Base-by-base conservation (phyloP, 2,113 vertebrate species). In the Genyomyrus donnyi region DNA sequence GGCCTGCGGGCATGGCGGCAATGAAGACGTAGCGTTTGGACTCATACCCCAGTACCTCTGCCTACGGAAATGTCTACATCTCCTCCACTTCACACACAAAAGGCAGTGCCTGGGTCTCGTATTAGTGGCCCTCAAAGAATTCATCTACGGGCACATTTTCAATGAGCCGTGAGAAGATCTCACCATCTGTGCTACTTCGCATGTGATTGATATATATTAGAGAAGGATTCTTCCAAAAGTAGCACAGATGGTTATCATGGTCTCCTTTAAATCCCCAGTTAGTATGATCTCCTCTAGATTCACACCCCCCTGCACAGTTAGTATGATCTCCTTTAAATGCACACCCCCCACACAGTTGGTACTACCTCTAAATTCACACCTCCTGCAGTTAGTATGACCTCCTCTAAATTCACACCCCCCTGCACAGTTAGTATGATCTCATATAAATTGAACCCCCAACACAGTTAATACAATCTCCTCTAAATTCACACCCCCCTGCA, bases 51-150 rank as follows among this genome's bases (percentile, higher is more conserved):
- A 24, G 19, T 66, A 6, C 35, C 15, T 39, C 7, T 11, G 49
- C 10, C 46, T 46, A 50, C 31, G 31, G 49, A 53, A 35, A 39
- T 48, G 7, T n/a, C 66, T 74, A 31, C 48, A 21, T 80, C 45
- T 5, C 45, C 88, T 39, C 49, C 86, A 58, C 27, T 52, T 90
- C 91, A 93, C 90, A 87, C 90, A 90, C 90, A 93, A 91, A 90
- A 93, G 92, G 90, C 93, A 92, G 91, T 53, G 88, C 77, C 74
- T 80, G 74, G 92, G 94, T 93, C 89, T 80, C 49, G 88, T 66
- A 87, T 93, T 86, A 49, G 46, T 42, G 74, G n/a, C 74, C 31
- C 74, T 80, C 35, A 80, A 80, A 80, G 31, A 39, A 80, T 80
- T 80, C 15, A 80, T 42, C 31, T 42, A 80, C 5, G 6, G 31